Base-by-base conservation (phyloP, 1,140 invertebrate genomes). In the Solenopsis fugax region DNA sequence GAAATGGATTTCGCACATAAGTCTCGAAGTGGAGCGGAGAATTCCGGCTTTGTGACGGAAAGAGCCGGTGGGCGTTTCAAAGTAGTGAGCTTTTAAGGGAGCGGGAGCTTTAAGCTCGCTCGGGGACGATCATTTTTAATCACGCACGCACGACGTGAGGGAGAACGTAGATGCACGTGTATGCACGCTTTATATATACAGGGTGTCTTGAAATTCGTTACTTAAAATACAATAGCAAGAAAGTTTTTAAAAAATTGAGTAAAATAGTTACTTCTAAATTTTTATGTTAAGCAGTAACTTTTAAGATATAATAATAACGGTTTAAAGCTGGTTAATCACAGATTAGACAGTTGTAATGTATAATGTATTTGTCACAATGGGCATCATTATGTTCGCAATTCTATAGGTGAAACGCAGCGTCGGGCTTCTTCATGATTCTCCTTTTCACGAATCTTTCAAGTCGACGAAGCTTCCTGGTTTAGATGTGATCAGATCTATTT, bases 101-200 rank as follows among this genome's bases (percentile, higher is more conserved):
- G 12, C n/a, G 21, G 85, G 60, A 86, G 88, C 84, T 87, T 90
- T 60, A 84, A 90, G 80, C 86, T 58, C 58, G 86, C 80, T 85
- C 71, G 87, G 89, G 73, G 85, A 91, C 92, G 92, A 92, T 92
- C 91, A 92, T 92, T 92, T 92, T 92, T 92, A 92, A 92, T 92
- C 91, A 89, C 84, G 85, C 84, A 87, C 85, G 69, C 37, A 77
- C n/a, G 58, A 41, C 18, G 18, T 21, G 48, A 54, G 37, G 13
- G 60, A 16, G 2, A 82, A 58, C 24, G 48, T 21, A 4, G 18
- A 86, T 18, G 76, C 60, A 41, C 85, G 54, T 88, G 85, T 75
- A 67, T 60, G 64, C 54, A 71, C 58, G 56, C 62, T 58, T 81
- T 64, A 48, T 77, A 78, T 71, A 45, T 69, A 77, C 29, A 29